Base-by-base conservation (phyloP, 2,888 invertebrate species). In the Argynnis bischoffii region DNA sequence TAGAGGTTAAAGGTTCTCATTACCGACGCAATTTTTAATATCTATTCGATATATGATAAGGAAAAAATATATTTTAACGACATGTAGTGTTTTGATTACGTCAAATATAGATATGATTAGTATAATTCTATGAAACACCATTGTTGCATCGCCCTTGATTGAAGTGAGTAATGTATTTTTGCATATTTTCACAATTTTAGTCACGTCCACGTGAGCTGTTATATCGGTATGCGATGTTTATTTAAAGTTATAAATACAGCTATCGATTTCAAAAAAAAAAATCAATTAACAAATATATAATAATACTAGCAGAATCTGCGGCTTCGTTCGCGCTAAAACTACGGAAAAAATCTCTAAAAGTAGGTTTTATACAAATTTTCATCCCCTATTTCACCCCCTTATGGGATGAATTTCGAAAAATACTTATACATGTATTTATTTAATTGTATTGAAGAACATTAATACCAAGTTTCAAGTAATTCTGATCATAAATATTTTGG, bases 171-270 rank as follows among this genome's bases (percentile, higher is more conserved):
- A 77, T 74, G 63, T 71, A 59, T 72, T 73, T 73, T 74, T 73
- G 74, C 72, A 70, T 74, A 65, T 59, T 66, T 73, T 72, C 66
- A 64, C 64, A 64, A 77, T 76, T 73, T 66, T 26, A 64, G 73
- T 75, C 77, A 77, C 77, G 77, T 77, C 67, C 66, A 26, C 3
- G 65, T 75, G 75, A 75, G 74, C 72, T 73, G 71, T 64, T 56
- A 70, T 67, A 72, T 70, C 69, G 75, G 75, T 69, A 74, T 76
- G 73, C 74, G 70, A 64, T 60, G 63, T 18, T 66, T 55, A 64
- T 51, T 66, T 57, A 50, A 50, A 61, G 59, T 48, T 59, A 48
- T 47, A 48, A 21, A n/a, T 13, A 47, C 6, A 26, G 4, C 6
- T n/a, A 21, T 21, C 31, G n/a, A 21, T 59, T n/a, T 59, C n/a